Evolutionary conservation across 2,888 invertebrate species (phyloP).

Genomic region (Acronicta psi): DNA sequence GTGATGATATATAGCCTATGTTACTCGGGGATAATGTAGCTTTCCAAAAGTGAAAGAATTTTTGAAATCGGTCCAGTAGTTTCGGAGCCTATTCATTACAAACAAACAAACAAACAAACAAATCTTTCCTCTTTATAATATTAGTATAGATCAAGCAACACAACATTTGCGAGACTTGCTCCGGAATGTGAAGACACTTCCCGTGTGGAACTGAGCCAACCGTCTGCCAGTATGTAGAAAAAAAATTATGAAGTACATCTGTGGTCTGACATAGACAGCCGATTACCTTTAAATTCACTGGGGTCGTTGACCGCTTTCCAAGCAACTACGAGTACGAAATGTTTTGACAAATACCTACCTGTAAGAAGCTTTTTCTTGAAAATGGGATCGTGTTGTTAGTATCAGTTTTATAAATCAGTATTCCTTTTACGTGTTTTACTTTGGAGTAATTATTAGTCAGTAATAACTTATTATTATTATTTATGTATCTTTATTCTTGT

Average conservation of each 20-base stretch:
- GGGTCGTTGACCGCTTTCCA: slow-evolving; percentile 35
- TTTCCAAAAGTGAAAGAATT: no score
- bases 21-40: no score
- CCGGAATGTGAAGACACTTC: slow-evolving; percentile 55
- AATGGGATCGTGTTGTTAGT: neutral
- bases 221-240: slow-evolving; percentile 43
- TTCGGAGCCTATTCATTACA: no score
- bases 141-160: slow-evolving; percentile 21
- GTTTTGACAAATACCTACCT: slow-evolving; percentile 4
- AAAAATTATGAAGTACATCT: slow-evolving; percentile 49
- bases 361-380: neutral
- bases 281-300: slow-evolving; percentile 41
- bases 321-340: slow-evolving; percentile 7
- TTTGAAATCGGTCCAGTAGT: no score
- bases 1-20: no score
- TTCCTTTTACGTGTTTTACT: no score
- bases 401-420: neutral
- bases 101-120: no score
- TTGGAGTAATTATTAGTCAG: no score
- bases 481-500: no score
- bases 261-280: slow-evolving; percentile 45
- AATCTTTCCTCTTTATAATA: no score
- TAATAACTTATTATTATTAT: no score
- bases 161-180: slow-evolving; percentile 42
- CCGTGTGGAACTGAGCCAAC: slow-evolving; percentile 59